A percentile compares a stretch with the other conserved stretches of the same genome.
Evolutionary conservation across 2,113 vertebrate species (phyloP).

Genomic region (Bos javanicus): DNA sequence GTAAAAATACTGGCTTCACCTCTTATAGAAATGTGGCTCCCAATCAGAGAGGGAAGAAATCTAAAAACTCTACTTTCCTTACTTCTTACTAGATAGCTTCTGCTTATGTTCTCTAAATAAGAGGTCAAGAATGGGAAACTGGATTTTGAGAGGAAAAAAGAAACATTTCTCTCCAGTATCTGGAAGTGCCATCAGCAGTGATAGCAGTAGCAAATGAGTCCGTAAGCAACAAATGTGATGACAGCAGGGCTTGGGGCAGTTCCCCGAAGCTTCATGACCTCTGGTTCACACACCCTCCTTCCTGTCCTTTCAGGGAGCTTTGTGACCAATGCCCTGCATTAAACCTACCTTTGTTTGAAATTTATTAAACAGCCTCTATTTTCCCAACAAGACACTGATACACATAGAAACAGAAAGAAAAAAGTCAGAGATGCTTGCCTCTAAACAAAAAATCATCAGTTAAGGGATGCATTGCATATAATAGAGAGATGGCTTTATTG

Average conservation of each 20-base stretch:
- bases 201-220: neutral
- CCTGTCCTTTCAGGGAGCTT: neutral
- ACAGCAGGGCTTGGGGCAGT: rapidly evolving
- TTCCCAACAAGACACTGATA: neutral
- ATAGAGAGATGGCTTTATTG: neutral
- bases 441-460: neutral
- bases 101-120: neutral
- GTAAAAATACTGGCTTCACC: neutral
- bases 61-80: neutral
- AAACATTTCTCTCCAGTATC: neutral
- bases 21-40: neutral
- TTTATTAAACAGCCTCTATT: neutral
- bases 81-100: neutral
- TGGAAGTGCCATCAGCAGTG: neutral
- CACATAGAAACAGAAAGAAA: neutral
- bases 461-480: neutral
- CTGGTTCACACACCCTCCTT: neutral
- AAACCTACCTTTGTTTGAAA: neutral
- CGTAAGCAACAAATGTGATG: neutral
- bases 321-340: neutral
- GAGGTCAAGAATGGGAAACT: neutral
- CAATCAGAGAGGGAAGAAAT: neutral
- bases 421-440: neutral
- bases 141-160: neutral
- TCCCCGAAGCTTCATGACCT: neutral